Conservation (phyloP, 2,888 invertebrate species). For the Hirudinaria manillensis region DNA sequence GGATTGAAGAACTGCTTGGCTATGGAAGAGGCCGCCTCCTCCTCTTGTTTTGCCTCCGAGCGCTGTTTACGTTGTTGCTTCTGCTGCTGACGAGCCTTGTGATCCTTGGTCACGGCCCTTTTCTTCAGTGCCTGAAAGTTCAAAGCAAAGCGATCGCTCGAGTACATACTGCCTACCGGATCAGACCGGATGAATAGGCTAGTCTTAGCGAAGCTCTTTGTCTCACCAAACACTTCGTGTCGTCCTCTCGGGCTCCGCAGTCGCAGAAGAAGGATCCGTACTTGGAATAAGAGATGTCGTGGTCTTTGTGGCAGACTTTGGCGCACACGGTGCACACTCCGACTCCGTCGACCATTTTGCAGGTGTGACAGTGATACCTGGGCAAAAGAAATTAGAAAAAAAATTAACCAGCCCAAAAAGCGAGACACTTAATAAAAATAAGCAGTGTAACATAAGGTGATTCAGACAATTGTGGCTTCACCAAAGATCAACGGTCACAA, state of each 20-base stretch:
- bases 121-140: not conserved
- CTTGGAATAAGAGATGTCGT: constrained; percentile 91
- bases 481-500: not conserved
- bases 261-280: constrained; percentile 99
- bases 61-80: constrained; percentile 18
- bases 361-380: constrained; percentile 97
- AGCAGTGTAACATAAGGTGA: not conserved
- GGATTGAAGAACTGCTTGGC: not conserved
- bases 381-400: constrained; percentile 14
- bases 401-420: not conserved
- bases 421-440: not conserved
- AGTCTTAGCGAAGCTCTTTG: too few species aligned
- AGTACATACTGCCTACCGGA: too few species aligned
- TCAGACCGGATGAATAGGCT: too few species aligned
- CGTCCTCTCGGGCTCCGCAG: constrained; percentile 83
- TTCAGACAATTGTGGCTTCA: not conserved
- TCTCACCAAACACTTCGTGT: constrained; percentile 50
- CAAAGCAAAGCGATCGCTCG: too few species aligned
- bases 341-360: constrained; percentile 94
- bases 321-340: constrained; percentile 97
- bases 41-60: constrained; percentile 2
- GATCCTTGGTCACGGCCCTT: constrained; percentile 3
- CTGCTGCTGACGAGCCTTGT: not conserved
- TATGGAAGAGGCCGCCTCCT: not conserved
- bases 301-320: constrained; percentile 88